Base-by-base conservation (phyloP, 2,797 vertebrate species). In the Pipistrellus pipistrellus region DNA sequence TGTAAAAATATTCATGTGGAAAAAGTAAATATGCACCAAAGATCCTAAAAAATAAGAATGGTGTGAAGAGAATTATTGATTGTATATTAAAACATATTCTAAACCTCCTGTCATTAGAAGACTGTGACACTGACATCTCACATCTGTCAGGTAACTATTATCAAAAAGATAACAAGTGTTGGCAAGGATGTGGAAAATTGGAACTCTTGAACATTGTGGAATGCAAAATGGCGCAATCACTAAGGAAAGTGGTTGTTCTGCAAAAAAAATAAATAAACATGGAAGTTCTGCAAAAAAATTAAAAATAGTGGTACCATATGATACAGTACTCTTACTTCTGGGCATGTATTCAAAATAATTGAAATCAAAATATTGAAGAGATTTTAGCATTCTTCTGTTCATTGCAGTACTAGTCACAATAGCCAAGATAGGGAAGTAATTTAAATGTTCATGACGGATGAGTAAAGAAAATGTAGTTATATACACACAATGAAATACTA, bases 21-120 rank as follows among this genome's bases (percentile, higher is more conserved):
- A 64, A 88, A 81, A 88, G 20, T 83, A 72, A 92, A 59, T 73
- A 90, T 83, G 55, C 30, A 27, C 38, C 15, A 38, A 59, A 77
- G 38, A 75, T 90, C 30, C 68, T 82, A 38, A 69, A 85, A 86
- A 72, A 35, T 75, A 76, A 82, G 6, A 82, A 0, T 48, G 66
- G 6, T 10, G 30, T 80, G 41, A 55, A 53, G 10, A 87, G 25
- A 85, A 78, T 92, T 64, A 72, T 48, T 77, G 27, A 64, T 55
- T 83, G 2, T 15, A 66, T 84, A 57, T 82, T 90, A 66, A 66
- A 57, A 48, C 17, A 18, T 64, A 46, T 48, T 76, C 48, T 76
- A 89, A 89, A 71, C 10, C 2, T 85, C 85, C 44, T 57, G 0
- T 89, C 23, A 53, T 84, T 66, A 84, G 80, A 77, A 77, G 30